Percentiles rank a stretch among this genome's conserved stretches.
Conservation (phyloP, 2,113 vertebrate genomes). For the Ramphastos sulfuratus region DNA sequence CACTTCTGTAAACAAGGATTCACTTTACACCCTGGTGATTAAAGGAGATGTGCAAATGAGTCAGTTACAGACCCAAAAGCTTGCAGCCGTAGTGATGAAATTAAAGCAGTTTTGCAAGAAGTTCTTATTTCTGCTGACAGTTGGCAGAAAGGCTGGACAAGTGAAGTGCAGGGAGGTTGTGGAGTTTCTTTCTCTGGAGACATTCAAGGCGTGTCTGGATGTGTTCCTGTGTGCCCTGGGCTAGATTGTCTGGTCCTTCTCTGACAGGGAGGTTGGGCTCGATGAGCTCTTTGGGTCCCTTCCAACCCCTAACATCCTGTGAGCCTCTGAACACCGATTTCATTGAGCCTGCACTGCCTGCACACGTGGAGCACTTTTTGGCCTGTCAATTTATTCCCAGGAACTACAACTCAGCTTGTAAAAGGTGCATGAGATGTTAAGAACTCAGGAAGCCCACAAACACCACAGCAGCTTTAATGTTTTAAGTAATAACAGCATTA, state of each 20-base stretch:
- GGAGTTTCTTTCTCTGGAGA: too few relatives aligned
- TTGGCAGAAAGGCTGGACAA: not conserved
- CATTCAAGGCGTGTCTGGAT: too few relatives aligned
- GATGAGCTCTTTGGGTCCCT: too few relatives aligned
- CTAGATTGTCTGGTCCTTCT: too few relatives aligned
- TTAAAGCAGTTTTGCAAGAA: not conserved
- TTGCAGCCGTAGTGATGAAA: not conserved
- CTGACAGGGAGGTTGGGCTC: too few relatives aligned
- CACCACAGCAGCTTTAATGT: not conserved
- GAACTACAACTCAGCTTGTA: not conserved
- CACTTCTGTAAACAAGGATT: not conserved
- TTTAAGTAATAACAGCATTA: conserved; percentile 16
- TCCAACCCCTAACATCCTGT: too few relatives aligned
- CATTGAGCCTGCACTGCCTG: not conserved
- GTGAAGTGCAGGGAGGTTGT: not conserved
- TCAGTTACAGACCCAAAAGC: not conserved
- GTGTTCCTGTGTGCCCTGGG: too few relatives aligned
- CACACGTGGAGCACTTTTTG: not conserved
- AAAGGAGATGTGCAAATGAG: not conserved
- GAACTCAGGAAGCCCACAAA: not conserved
- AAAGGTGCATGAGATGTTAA: not conserved
- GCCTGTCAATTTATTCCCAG: not conserved
- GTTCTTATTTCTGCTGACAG: not conserved
- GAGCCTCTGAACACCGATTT: not conserved
- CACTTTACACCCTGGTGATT: not conserved